Evolutionary conservation across 2,888 invertebrate genomes (phyloP), one percentile per base, ranked within the genome.

Genomic region (Phlogophora meticulosa): DNA sequence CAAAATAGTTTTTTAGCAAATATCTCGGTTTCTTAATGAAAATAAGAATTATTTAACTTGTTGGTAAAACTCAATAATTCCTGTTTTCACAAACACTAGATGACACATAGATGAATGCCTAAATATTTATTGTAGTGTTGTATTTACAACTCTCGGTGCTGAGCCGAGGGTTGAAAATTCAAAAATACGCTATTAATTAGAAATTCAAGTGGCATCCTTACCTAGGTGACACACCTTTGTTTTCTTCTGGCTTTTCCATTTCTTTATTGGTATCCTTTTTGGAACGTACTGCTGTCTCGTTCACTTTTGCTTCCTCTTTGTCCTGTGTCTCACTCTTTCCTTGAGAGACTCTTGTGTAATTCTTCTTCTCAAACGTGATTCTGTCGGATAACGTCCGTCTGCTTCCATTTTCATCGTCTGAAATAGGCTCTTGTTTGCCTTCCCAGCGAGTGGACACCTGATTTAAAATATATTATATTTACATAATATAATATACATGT

Each of bases 391-490:
- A 64, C 0, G 69, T 71, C 0, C 63, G 61, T 10, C 62, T 40
- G 0, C 10, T 40, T 17, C 46, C 57, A 17, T 38, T 65, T 63
- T 93, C 93, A 0, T 93, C 92, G 5, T 94, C 94, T 0, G 94
- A 92, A 4, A 82, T 0, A 0, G 89, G 87, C 51, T 93, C 94
- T 55, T 89, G 88, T 77, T 93, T 93, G 0, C 91, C 92, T 71
- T 93, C 91, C 92, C 91, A 93, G 2, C 64, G 81, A 2, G 74
- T 52, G 51, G 70, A 82, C 56, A 67, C 42, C 67, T 71, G 71
- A 38, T 13, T 73, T 52, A 70, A 85, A 42, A 10, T n/a, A 10
- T 10, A 36, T 46, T 32, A 36, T n/a, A 7, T 10, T 24, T 13
- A 2, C n/a, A 0, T 9, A 13, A 22, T 38, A 7, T 36, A 36